Conservation (phyloP, 2,797 vertebrate genomes). For the Macropus fuliginosus region DNA sequence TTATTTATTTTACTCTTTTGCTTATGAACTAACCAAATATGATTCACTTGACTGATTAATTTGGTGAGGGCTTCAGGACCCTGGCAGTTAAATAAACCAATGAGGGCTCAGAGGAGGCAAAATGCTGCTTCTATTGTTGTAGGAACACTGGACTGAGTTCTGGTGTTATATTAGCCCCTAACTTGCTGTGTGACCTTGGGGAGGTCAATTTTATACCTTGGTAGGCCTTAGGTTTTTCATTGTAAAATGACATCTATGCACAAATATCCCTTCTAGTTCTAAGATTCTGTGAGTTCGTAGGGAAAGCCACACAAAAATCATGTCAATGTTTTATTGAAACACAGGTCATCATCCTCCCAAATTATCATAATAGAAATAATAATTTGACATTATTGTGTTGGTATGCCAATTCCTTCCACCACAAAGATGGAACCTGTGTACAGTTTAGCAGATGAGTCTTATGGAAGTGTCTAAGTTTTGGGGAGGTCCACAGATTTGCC, state of each 20-base stretch:
- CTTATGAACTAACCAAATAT: not conserved
- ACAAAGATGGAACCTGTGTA: not conserved
- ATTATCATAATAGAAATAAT: too few species aligned
- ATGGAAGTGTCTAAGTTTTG: not conserved
- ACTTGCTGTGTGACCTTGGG: not conserved
- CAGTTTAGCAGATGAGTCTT: not conserved
- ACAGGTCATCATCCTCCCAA: not conserved
- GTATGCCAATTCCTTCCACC: not conserved
- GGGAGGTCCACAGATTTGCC: not conserved
- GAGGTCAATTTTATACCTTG: not conserved
- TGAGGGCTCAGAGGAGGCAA: not conserved
- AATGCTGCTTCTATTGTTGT: not conserved
- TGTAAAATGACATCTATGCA: not conserved
- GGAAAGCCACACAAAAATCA: not conserved
- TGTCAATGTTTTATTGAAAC: not conserved
- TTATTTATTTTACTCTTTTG: constrained; percentile 1
- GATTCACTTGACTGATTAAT: constrained; percentile 11
- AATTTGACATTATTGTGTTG: not conserved
- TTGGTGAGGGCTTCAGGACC: not conserved
- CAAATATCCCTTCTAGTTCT: not conserved
- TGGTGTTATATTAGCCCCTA: not conserved
- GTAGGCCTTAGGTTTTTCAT: not conserved
- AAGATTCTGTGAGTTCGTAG: not conserved
- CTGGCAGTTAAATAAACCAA: not conserved
- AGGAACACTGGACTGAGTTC: not conserved